Evolutionary conservation across 2,888 invertebrate species (phyloP).

Genomic region (Sphecodes monilicornis): DNA sequence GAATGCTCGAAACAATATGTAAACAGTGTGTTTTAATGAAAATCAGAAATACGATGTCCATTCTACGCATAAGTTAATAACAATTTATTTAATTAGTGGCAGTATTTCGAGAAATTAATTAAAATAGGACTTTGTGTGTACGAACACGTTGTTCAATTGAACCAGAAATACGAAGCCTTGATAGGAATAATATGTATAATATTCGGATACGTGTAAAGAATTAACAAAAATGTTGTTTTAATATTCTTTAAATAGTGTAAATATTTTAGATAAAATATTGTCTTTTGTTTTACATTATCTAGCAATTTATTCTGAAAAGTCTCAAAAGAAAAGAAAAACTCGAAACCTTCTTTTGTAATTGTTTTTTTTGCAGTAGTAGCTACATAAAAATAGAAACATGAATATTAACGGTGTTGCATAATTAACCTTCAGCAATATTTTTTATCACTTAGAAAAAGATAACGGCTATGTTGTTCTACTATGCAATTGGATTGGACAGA

Average conservation of each 20-base stretch:
- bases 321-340: neutral
- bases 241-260: neutral
- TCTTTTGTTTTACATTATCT: no score
- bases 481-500: no score
- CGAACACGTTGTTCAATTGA: neutral
- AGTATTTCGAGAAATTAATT: neutral
- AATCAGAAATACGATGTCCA: neutral
- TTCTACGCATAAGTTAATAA: neutral
- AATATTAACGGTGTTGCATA: neutral
- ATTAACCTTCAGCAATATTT: no score
- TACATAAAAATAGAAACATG: neutral
- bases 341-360: neutral
- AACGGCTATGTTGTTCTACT: no score
- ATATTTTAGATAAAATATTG: no score
- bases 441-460: no score
- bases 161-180: neutral
- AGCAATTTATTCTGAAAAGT: neutral
- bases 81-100: neutral
- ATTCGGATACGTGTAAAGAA: neutral
- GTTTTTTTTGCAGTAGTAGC: neutral
- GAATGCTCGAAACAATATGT: neutral
- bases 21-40: neutral
- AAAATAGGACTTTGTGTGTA: neutral
- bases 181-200: neutral
- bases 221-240: neutral